A percentile compares a stretch with the other conserved stretches of the same genome.
Evolutionary conservation across 1,140 invertebrate species (phyloP).

Genomic region (Drosophila miranda): DNA sequence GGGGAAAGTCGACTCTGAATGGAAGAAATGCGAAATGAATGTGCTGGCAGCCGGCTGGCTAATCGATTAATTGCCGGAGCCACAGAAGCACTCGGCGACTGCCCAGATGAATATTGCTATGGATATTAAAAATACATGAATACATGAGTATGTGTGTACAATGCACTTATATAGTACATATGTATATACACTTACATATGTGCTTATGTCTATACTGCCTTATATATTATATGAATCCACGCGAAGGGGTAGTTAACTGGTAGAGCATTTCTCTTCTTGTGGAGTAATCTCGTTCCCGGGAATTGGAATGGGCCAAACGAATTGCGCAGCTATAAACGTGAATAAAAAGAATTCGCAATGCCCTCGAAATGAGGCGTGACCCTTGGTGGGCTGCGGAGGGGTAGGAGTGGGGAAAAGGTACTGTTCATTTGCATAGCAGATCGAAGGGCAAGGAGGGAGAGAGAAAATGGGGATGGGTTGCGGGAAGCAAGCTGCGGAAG

Average conservation of each 20-base stretch:
- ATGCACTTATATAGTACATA: constrained; percentile 1
- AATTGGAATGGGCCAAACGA: constrained; percentile 53
- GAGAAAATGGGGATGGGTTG: background rate
- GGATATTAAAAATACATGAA: constrained; percentile 29
- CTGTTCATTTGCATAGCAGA: constrained; percentile 12
- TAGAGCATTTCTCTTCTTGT: no score
- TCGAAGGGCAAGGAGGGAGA: background rate
- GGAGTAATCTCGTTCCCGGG: no score
- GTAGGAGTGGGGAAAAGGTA: background rate
- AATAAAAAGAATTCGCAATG: constrained; percentile 64
- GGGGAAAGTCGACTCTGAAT: no score
- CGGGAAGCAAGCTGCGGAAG: background rate
- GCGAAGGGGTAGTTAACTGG: constrained; percentile 2
- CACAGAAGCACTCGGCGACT: constrained; percentile 10
- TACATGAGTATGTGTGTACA: background rate
- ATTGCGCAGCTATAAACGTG: constrained; percentile 69
- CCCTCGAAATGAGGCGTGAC: constrained; percentile 48
- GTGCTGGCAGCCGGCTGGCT: constrained; percentile 15
- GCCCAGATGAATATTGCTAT: constrained; percentile 17
- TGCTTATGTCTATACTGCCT: no score
- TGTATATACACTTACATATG: background rate
- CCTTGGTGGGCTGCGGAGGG: constrained; percentile 9
- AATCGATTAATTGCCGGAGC: constrained; percentile 66
- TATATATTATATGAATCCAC: constrained; percentile 1
- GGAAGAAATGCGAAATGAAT: constrained; percentile 27